These are phyloP conservation scores for Ceyx margarethae DNA, from an alignment of 2,113 vertebrate species.

Conservation along the genomic window DNA sequence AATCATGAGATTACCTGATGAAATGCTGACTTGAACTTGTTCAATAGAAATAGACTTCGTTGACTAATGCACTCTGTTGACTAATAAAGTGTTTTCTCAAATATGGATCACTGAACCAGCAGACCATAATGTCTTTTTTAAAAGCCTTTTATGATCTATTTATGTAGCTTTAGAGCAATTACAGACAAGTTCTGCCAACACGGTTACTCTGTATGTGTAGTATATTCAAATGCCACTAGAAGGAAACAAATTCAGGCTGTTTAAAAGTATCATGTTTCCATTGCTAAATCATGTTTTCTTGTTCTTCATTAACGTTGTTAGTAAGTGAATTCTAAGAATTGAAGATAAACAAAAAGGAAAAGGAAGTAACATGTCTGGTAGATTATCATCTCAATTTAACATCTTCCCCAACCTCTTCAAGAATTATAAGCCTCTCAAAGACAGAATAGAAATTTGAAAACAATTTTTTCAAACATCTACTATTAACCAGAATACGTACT, in stretches of 20 bases:
- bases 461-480: neutral
- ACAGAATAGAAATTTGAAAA: neutral
- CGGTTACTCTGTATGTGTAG: neutral
- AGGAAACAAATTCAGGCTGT: neutral
- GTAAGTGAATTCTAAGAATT: neutral
- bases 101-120: neutral
- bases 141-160: neutral
- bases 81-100: neutral
- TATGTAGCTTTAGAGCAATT: neutral
- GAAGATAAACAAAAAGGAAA: neutral
- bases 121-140: neutral
- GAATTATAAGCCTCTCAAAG: neutral
- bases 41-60: neutral
- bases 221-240: neutral
- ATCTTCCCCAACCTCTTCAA: fast-evolving
- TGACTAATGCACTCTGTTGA: neutral
- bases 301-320: neutral
- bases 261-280: neutral
- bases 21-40: neutral
- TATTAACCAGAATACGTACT: neutral
- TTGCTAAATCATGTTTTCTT: neutral
- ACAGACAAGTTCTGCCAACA: neutral
- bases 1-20: neutral
- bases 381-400: neutral
- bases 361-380: neutral